phyloP scores from a whole-genome alignment of 2,888 invertebrate genomes.

The Diaprepes abbreviatus region DNA sequence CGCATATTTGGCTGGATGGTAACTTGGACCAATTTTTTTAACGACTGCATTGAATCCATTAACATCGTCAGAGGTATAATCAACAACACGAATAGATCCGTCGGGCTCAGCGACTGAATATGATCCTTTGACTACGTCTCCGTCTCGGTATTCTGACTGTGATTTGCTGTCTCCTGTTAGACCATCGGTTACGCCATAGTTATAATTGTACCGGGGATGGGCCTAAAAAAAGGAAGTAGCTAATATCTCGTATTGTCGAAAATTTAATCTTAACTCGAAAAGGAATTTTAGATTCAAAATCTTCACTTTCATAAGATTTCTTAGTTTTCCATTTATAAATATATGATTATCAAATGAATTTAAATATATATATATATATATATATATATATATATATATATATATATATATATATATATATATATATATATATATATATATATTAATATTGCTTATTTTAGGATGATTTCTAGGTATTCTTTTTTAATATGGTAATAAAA shows the following conservation, averaged over 20 bases:
- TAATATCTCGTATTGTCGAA: too few species aligned
- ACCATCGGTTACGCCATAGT: constrained; percentile 64
- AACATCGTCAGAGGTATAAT: constrained; percentile 72
- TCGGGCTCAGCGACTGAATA: constrained; percentile 71
- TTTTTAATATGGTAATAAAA: too few species aligned
- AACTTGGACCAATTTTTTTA: constrained; percentile 65
- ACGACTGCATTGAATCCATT: constrained; percentile 67
- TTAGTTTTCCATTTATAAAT: too few species aligned
- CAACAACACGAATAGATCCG: constrained; percentile 70
- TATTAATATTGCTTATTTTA: too few species aligned
- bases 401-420: not conserved
- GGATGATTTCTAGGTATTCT: too few species aligned
- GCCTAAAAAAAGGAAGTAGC: constrained; percentile 60
- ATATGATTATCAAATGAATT: too few species aligned
- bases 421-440: not conserved
- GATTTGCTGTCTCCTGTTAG: constrained; percentile 64
- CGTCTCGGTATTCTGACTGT: constrained; percentile 63
- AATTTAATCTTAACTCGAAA: too few species aligned
- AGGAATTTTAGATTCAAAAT: too few species aligned
- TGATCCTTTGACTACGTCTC: constrained; percentile 66
- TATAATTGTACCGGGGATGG: constrained; percentile 64
- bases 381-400: not conserved
- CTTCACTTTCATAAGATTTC: too few species aligned
- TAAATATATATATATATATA: not conserved
- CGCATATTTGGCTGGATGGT: constrained; percentile 62